Evolutionary conservation across 2,888 invertebrate species (phyloP).

Genomic region (Pseudococcus jackbeardsleyi): DNA sequence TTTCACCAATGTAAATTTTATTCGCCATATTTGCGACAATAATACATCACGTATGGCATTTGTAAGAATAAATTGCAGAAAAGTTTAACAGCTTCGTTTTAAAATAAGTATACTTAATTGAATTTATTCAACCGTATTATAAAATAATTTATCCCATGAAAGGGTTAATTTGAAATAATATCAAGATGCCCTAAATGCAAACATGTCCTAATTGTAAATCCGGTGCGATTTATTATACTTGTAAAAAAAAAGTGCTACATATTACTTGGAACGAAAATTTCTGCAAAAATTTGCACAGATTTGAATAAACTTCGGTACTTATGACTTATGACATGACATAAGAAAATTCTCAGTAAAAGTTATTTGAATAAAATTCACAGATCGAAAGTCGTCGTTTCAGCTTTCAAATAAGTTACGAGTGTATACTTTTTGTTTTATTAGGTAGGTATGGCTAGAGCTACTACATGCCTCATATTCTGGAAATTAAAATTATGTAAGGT

Average conservation of each 20-base stretch:
- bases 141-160: not conserved
- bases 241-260: not conserved
- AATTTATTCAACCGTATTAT: slow-evolving; percentile 5
- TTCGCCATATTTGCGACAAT: not conserved
- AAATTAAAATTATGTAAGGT: not conserved
- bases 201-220: not conserved
- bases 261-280: too few relatives aligned
- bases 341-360: too few relatives aligned
- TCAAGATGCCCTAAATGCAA: not conserved
- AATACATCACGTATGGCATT: not conserved
- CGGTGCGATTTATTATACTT: not conserved
- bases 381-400: too few relatives aligned
- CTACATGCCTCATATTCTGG: not conserved
- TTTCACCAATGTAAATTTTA: too few relatives aligned
- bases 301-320: not conserved
- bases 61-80: not conserved
- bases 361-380: too few relatives aligned
- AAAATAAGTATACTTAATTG: slow-evolving; percentile 18
- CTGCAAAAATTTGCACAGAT: not conserved
- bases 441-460: not conserved
- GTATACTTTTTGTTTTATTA: not conserved
- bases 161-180: not conserved
- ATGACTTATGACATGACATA: too few relatives aligned
- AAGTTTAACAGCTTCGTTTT: not conserved
- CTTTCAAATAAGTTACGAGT: not conserved